These are phyloP conservation scores for Trachelus stipa DNA, from an alignment of 2,888 invertebrate genomes.

Conservation along the genomic window DNA sequence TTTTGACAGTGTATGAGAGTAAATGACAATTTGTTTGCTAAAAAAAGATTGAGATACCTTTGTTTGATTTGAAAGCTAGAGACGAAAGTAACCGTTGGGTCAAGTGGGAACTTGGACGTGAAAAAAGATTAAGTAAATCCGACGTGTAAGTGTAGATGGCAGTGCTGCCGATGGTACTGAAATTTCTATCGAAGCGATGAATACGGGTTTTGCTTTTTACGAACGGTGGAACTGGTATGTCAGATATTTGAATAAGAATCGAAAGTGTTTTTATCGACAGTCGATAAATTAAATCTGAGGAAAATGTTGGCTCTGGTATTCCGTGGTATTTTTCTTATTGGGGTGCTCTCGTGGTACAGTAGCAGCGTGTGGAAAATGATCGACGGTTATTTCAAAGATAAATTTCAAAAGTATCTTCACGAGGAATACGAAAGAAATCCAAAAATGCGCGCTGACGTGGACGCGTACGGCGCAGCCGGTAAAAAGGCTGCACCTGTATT, in stretches of 20 bases:
- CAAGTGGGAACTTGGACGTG: neutral
- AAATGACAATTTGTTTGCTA: neutral
- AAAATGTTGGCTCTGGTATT: conserved; percentile 75
- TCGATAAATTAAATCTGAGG: neutral
- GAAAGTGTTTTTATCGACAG: neutral
- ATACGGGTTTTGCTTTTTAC: neutral
- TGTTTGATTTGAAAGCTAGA: neutral
- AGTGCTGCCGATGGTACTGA: neutral
- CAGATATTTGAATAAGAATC: neutral
- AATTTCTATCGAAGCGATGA: neutral
- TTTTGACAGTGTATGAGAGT: neutral
- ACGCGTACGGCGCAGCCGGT: conserved; percentile 25
- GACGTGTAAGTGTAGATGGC: neutral
- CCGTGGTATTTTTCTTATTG: conserved; percentile 74
- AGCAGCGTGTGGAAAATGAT: conserved; percentile 78
- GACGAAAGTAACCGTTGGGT: neutral
- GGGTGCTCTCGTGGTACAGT: conserved; percentile 80
- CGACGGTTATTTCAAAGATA: conserved; percentile 79
- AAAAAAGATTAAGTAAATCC: neutral
- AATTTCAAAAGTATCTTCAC: conserved; percentile 74
- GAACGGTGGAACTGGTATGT: neutral
- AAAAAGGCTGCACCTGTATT: conserved; percentile 20
- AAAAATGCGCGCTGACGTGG: conserved; percentile 51
- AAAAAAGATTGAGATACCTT: neutral
- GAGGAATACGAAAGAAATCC: conserved; percentile 66